Evolutionary conservation across 2,113 vertebrate genomes (phyloP), one percentile per base, ranked within the genome.

Genomic region (Malurus melanocephalus): DNA sequence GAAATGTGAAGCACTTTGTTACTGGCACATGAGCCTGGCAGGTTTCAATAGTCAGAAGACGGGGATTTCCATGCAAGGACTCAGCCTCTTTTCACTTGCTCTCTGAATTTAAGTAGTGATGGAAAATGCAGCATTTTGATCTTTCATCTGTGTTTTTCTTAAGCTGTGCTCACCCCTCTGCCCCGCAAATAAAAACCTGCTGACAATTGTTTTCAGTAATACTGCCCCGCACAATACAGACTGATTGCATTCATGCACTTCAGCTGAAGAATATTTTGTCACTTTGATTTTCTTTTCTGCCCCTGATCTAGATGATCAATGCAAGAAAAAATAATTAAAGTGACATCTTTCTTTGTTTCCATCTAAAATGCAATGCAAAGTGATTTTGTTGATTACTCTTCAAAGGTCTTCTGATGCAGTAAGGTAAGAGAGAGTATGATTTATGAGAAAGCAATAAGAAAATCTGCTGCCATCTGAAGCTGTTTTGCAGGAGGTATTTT

Each of bases 401-500:
- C 53, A 49, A 19, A 53, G 72, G 38, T 53, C 32, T 76, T 81
- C 57, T 72, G 69, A 42, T 49, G 42, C 11, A 65, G 33, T 35
- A 53, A 80, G 53, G 66, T 86, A 51, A 66, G 38, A 57, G 51
- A 68, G 42, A 55, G 32, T 15, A 46, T 0, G 0, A 16, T 59
- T 86, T 89, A 59, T 74, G 49, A 81, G 88, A 84, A 90, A 72
- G 46, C 42, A 24, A 23, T 15, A 64, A 66, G 43, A 67, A 80
- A 57, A 84, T 69, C 62, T 68, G 57, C 57, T 88, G 51, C 79
- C 59, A 38, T 68, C 59, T 78, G 83, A 95, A 88, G 57, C 46
- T 92, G 74, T 87, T 92, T 86, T 87, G 65, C 80, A 68, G 80
- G 59, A 90, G 80, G 71, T 90, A 62, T 92, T 94, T 92, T 95